Conservation (phyloP, 2,797 vertebrate genomes). For the Pseudochaenichthys georgianus region DNA sequence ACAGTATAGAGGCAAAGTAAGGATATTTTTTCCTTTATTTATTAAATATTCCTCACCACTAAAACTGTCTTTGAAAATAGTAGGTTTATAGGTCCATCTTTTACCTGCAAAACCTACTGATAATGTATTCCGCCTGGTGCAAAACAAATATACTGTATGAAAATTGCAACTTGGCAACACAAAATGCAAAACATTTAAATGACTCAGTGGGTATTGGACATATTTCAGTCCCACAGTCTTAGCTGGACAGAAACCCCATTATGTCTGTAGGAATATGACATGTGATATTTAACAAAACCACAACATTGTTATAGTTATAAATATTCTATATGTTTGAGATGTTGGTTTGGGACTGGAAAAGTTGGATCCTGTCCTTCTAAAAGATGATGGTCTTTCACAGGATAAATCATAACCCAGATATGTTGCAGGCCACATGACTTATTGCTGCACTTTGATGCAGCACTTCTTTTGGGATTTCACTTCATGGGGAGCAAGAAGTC, state of each 20-base stretch:
- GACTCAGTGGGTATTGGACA: neutral
- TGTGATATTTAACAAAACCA: conserved; percentile 2
- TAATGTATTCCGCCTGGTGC: neutral
- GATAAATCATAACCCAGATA: neutral
- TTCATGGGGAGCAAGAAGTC: neutral
- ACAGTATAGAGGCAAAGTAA: neutral
- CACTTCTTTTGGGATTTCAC: neutral
- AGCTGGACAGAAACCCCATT: conserved; percentile 11
- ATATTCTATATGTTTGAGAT: conserved; percentile 1
- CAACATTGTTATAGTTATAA: neutral
- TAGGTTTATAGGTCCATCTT: too few species aligned
- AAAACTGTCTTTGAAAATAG: neutral
- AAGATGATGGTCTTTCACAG: conserved; percentile 2
- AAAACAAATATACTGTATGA: neutral
- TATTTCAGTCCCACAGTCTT: neutral
- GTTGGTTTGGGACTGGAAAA: conserved; percentile 7
- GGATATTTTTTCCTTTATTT: neutral
- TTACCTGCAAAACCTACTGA: neutral
- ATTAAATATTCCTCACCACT: neutral
- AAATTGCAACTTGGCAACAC: neutral
- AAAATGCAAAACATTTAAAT: neutral
- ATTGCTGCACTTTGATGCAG: neutral
- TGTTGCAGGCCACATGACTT: neutral
- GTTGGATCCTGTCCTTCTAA: neutral
- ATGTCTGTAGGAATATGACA: conserved; percentile 22